Evolutionary conservation across 2,888 invertebrate species (phyloP).

Genomic region (Falcaria lacertinaria): DNA sequence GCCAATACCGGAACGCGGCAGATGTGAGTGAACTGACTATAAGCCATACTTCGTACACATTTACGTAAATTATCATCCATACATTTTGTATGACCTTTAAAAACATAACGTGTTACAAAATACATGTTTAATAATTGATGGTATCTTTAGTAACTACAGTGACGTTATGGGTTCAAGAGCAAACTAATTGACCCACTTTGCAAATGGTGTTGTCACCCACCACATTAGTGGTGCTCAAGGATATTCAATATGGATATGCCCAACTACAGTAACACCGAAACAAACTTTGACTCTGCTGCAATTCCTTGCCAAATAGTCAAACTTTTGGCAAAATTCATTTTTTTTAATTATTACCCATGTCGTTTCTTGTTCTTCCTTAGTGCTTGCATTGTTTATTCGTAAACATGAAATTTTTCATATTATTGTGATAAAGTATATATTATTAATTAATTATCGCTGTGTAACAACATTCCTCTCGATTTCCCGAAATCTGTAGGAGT

Average conservation of each 20-base stretch:
- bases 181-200: constrained; percentile 30
- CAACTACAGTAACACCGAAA: constrained; percentile 3
- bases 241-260: constrained; percentile 8
- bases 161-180: constrained; percentile 26
- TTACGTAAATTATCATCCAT: no score
- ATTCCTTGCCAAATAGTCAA: constrained; percentile 33
- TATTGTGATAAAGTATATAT: no score
- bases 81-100: no score
- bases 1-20: constrained; percentile 71
- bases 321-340: constrained; percentile 32
- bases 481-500: no score
- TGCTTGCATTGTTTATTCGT: no score
- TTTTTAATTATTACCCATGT: constrained; percentile 10
- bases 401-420: no score
- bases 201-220: constrained; percentile 15
- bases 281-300: constrained; percentile 36
- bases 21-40: constrained; percentile 81
- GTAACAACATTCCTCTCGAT: no score
- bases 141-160: constrained; percentile 3
- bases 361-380: constrained; percentile 19
- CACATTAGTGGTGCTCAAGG: constrained; percentile 19
- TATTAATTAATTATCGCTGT: no score
- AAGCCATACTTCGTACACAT: no score
- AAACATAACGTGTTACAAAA: background rate
- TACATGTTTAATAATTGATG: background rate